Conservation (phyloP, 2,888 invertebrate genomes). For the Agriopis leucophaearia region DNA sequence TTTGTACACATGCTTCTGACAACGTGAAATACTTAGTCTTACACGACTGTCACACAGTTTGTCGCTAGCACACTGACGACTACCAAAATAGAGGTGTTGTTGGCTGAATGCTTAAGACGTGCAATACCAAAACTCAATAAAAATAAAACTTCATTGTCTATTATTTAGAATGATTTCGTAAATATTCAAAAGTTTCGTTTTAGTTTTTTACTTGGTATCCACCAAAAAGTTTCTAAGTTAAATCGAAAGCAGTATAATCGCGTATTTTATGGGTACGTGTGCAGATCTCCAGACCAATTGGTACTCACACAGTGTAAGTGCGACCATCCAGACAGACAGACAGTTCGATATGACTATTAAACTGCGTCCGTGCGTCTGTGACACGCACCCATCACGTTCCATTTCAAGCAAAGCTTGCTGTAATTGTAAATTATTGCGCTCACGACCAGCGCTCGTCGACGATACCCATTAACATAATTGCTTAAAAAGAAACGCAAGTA, state of each 20-base stretch:
- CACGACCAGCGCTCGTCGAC: conserved; percentile 46
- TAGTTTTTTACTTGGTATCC: too few species aligned
- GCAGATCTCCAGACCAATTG: conserved; percentile 1
- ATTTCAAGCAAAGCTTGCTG: conserved; percentile 58
- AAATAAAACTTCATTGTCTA: neutral
- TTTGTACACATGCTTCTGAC: conserved; percentile 29
- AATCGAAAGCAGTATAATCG: neutral
- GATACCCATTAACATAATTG: conserved; percentile 78
- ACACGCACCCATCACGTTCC: conserved; percentile 59
- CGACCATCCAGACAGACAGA: conserved; percentile 10
- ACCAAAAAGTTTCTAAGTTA: neutral
- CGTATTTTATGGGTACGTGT: neutral
- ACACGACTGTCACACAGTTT: neutral
- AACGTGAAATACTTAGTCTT: conserved; percentile 8
- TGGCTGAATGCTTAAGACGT: neutral
- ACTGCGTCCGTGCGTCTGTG: conserved; percentile 9
- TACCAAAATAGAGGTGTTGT: neutral
- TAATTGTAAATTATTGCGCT: conserved; percentile 76
- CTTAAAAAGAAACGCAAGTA: conserved; percentile 78
- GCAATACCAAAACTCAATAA: neutral
- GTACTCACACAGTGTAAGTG: conserved; percentile 5
- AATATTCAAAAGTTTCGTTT: too few species aligned
- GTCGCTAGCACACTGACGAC: neutral
- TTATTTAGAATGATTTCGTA: neutral
- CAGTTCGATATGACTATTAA: conserved; percentile 21